Evolutionary conservation across 2,888 invertebrate genomes (phyloP).

Genomic region (Drosophila emarginata): DNA sequence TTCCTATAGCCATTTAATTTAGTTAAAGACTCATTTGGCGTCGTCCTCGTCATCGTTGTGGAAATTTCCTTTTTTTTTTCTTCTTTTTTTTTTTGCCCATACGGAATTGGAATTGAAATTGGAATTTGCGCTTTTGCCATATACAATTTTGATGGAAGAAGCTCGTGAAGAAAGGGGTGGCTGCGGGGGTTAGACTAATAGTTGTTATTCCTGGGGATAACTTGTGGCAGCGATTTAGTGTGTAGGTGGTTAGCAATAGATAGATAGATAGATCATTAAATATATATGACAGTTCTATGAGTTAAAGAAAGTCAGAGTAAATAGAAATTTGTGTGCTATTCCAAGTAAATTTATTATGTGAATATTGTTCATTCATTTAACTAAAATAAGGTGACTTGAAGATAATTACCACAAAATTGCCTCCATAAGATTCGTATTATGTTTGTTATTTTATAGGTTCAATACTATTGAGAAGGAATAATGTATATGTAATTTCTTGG

Average conservation of each 20-base stretch:
- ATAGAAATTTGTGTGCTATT: neutral
- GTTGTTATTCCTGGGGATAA: constrained; percentile 8
- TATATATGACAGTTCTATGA: neutral
- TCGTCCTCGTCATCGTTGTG: constrained; percentile 28
- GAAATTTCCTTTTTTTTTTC: constrained; percentile 43
- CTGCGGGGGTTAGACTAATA: neutral
- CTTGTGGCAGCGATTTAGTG: constrained; percentile 31
- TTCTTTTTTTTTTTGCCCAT: constrained; percentile 32
- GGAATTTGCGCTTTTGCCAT: constrained; percentile 36
- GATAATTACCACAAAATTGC: neutral
- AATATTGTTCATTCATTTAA: neutral
- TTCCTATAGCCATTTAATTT: constrained; percentile 58
- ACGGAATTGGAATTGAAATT: constrained; percentile 44
- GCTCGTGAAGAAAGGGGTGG: neutral
- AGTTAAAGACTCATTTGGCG: constrained; percentile 58
- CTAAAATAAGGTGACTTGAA: neutral
- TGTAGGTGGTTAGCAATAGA: constrained; percentile 23
- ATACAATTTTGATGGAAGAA: neutral
- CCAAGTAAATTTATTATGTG: neutral
- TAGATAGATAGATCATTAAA: constrained; percentile 11
- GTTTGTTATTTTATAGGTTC: too few relatives aligned
- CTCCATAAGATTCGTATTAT: too few relatives aligned
- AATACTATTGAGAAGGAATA: too few relatives aligned
- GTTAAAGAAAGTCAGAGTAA: neutral
- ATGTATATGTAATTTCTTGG: neutral